phyloP scores from a whole-genome alignment of 2,888 invertebrate genomes.

The Panzeria rudis region DNA sequence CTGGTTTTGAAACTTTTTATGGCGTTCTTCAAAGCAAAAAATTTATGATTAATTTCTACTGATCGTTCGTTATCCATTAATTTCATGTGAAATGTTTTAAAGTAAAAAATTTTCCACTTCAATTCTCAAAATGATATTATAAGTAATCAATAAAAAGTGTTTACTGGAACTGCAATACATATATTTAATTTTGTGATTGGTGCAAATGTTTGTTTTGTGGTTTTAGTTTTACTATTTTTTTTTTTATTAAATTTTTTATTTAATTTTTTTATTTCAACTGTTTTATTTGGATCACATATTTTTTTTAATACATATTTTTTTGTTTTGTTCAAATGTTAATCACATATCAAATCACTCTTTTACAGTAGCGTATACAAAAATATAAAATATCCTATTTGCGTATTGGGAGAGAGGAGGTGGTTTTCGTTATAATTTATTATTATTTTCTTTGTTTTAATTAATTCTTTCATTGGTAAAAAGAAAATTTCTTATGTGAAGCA shows the following conservation, averaged over 20 bases:
- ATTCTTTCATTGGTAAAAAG: not conserved
- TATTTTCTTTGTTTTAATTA: constrained; percentile 9
- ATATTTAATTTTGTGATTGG: constrained; percentile 13
- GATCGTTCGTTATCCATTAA: not conserved
- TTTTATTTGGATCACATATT: constrained; percentile 62
- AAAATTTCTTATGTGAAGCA: not conserved
- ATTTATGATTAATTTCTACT: not conserved
- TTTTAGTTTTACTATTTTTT: constrained; percentile 14
- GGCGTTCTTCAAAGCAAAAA: not conserved
- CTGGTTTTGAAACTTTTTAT: no score
- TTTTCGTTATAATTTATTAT: constrained; percentile 32
- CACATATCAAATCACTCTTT: constrained; percentile 67
- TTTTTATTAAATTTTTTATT: constrained; percentile 1
- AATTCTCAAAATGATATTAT: not conserved
- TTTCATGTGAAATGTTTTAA: not conserved
- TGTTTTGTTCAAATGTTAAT: constrained; percentile 64
- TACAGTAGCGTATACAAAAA: constrained; percentile 64
- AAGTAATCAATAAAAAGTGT: not conserved
- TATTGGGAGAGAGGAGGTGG: constrained; percentile 51
- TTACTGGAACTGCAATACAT: constrained; percentile 34
- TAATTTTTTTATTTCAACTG: constrained; percentile 30
- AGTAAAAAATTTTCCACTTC: not conserved
- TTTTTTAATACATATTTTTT: constrained; percentile 4
- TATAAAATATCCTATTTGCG: constrained; percentile 60
- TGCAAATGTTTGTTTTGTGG: constrained; percentile 43